Base-by-base conservation (phyloP, 2,113 vertebrate genomes). In the Oxyruncus cristatus region DNA sequence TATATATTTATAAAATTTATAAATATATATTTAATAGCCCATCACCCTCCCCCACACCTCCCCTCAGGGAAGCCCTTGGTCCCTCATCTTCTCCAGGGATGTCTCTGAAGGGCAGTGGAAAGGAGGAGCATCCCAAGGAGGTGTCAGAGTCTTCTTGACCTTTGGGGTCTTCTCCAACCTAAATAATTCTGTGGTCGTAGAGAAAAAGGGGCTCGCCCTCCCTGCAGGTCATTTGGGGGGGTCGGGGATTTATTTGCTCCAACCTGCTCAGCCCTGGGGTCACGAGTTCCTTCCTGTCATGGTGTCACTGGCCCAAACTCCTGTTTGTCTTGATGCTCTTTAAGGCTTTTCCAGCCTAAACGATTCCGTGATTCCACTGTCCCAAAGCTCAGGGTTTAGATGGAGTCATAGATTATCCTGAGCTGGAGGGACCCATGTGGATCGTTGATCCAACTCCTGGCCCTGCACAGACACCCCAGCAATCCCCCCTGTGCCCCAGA, bases 371-470 rank as follows among this genome's bases (percentile, higher is more conserved):
- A 8, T 56, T 55, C 66, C 50, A 5, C 35, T 35, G 24, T 14
- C 46, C 66, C 70, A 35, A 26, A 30, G 15, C 53, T 61, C 78
- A 23, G 33, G 24, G 13, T 33, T 77, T 68, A 20, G 65, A 50
- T 7, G 17, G 59, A 65, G 22, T 23, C 41, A 27, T 11, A 33
- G 49, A 47, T n/a, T 12, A 8, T 46, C 11, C 47, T 9, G 5
- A 47, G 28, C 3, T 28, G 59, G 6, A 22, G 27, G 68, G 27
- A 26, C 27, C n/a, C n/a, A n/a, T n/a, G n/a, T n/a, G n/a, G n/a
- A n/a, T n/a, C n/a, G n/a, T n/a, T n/a, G n/a, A n/a, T n/a, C 32
- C 61, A 5, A 1, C 8, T 4, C 46, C 27, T 6, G 39, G 0
- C 21, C 47, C 39, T 53, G 56, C 26, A 0, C 67, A 63, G 56